These are phyloP conservation scores for Phodopus roborovskii DNA, from an alignment of 2,113 vertebrate species.

Conservation along the genomic window DNA sequence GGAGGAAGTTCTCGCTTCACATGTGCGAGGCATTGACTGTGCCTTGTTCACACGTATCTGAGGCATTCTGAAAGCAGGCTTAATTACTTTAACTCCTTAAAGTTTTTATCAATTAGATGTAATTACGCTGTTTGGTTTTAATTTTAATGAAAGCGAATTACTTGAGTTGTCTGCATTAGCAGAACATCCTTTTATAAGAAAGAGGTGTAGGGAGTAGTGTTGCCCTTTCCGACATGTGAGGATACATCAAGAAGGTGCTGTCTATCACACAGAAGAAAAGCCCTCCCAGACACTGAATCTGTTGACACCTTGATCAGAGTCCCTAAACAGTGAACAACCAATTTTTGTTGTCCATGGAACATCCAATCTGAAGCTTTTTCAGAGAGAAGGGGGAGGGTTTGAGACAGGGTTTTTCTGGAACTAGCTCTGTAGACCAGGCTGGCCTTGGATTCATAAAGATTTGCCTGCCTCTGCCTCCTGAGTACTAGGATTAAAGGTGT, in stretches of 20 bases:
- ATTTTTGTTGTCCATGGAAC: neutral
- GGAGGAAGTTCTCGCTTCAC: neutral
- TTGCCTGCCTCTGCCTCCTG: too few relatives aligned
- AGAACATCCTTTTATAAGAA: neutral
- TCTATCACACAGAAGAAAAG: neutral
- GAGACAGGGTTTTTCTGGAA: too few relatives aligned
- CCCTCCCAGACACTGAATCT: neutral
- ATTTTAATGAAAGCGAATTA: neutral
- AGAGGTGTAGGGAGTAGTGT: neutral
- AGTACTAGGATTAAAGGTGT: too few relatives aligned
- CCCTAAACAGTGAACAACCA: neutral
- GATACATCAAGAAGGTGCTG: neutral
- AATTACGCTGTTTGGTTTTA: neutral
- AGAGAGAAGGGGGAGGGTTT: too few relatives aligned
- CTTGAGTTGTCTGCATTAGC: neutral
- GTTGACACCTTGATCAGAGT: neutral
- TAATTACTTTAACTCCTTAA: conserved; percentile 11
- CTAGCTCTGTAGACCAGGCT: too few relatives aligned
- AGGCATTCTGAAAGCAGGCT: neutral
- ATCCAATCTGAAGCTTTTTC: neutral
- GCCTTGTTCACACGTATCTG: neutral
- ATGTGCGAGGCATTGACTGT: neutral
- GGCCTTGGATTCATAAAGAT: too few relatives aligned
- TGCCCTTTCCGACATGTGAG: neutral
- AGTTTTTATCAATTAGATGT: neutral